Percentiles rank a stretch among this genome's conserved stretches.
Evolutionary conservation across 53 echinoderm and acorn worm species (phyloP).

Genomic region (Patiria pectinifera): DNA sequence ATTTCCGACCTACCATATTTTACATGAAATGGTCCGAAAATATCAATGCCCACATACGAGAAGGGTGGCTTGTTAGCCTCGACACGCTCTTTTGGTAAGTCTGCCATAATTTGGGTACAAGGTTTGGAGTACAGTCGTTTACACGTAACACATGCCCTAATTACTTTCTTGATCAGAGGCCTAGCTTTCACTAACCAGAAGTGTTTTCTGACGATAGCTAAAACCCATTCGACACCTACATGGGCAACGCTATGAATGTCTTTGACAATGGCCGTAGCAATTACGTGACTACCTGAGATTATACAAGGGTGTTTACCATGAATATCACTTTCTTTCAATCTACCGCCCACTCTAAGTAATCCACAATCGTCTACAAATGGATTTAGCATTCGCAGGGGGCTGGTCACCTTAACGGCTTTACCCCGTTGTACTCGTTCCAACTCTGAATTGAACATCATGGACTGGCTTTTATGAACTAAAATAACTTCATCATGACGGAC

Average conservation of each 20-base stretch:
- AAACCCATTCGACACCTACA: no score
- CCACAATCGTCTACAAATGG: slow-evolving; percentile 22
- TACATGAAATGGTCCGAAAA: slow-evolving; percentile 57
- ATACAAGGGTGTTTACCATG: neutral
- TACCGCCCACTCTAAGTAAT: slow-evolving; percentile 24
- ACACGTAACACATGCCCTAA: neutral
- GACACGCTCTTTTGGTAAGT: slow-evolving; percentile 66
- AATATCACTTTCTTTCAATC: neutral
- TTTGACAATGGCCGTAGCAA: slow-evolving; percentile 6
- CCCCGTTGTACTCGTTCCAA: neutral
- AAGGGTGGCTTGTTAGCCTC: slow-evolving; percentile 61
- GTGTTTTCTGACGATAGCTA: neutral
- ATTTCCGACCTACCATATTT: slow-evolving; percentile 56
- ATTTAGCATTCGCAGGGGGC: slow-evolving; percentile 8
- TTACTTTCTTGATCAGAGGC: slow-evolving; percentile 22
- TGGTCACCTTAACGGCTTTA: slow-evolving; percentile 12
- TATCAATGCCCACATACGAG: slow-evolving; percentile 56
- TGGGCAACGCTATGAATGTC: neutral
- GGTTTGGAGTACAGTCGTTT: no score
- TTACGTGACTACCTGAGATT: neutral
- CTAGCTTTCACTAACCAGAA: slow-evolving; percentile 29
- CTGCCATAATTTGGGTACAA: slow-evolving; percentile 36
- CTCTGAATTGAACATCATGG: neutral
- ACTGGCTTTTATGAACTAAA: slow-evolving; percentile 13
- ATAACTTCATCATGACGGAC: neutral